Conservation (phyloP, 2,113 vertebrate genomes). For the Hippocampus comes region DNA sequence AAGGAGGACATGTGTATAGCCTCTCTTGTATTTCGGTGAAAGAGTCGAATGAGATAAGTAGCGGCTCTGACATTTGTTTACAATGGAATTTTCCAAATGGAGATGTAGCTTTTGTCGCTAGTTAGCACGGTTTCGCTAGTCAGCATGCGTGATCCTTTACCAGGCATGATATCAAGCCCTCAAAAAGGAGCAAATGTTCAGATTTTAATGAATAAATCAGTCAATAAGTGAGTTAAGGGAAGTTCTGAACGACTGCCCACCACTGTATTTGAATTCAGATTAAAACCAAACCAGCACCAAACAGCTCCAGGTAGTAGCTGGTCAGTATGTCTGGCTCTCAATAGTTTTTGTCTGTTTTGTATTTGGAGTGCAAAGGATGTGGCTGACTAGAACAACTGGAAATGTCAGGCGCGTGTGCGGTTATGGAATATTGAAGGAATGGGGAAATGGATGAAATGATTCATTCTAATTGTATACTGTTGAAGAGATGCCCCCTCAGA, state of each 20-base stretch:
- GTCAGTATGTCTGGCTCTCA: not conserved
- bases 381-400: not conserved
- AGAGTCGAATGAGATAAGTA: no score
- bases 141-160: no score
- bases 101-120: no score
- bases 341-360: constrained; percentile 1
- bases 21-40: no score
- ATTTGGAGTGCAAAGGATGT: not conserved
- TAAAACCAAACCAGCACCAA: not conserved
- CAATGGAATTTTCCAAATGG: no score
- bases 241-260: not conserved
- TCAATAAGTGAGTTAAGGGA: not conserved
- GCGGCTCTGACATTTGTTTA: no score
- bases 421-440: not conserved
- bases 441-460: not conserved
- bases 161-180: no score
- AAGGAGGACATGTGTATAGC: no score
- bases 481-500: not conserved
- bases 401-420: not conserved
- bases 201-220: not conserved
- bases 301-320: not conserved
- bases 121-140: no score
- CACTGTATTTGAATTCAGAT: not conserved
- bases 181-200: not conserved
- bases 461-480: not conserved